These are phyloP conservation scores for Caenorhabditis sp. DNA, from an alignment of 2,888 invertebrate species.

Conservation along the genomic window DNA sequence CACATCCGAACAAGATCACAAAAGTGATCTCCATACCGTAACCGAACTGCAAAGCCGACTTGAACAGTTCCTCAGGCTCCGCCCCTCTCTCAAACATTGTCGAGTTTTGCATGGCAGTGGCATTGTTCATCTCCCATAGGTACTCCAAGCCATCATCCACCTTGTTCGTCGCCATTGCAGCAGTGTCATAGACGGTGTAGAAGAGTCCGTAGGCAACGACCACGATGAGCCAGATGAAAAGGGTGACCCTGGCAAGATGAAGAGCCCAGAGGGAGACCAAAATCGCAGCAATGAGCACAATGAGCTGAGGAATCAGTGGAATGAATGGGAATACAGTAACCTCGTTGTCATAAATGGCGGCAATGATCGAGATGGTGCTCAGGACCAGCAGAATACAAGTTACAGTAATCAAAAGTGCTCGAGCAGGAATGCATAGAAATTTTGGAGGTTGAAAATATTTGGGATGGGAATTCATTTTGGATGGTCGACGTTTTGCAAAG, in stretches of 20 bases:
- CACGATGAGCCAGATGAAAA: neutral
- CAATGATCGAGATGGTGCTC: neutral
- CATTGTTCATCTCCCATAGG: neutral
- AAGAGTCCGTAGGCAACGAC: neutral
- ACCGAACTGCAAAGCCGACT: neutral
- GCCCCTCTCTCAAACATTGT: neutral
- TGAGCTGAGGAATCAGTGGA: neutral
- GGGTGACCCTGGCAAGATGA: neutral
- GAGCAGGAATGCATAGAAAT: neutral
- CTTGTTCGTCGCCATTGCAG: neutral
- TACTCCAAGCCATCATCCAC: neutral
- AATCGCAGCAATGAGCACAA: neutral
- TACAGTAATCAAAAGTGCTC: neutral
- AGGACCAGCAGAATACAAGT: neutral
- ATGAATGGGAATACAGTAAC: neutral
- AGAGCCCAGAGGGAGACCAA: neutral
- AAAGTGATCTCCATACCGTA: neutral
- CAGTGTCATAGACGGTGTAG: neutral
- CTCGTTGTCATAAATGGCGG: neutral
- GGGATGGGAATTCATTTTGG: neutral
- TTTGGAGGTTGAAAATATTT: neutral
- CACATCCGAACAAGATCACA: neutral
- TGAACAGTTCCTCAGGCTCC: slow-evolving; percentile 1
- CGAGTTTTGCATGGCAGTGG: slow-evolving; percentile 1
- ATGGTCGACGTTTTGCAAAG: neutral